Base-by-base conservation (phyloP, 2,113 vertebrate species). In the Rhegmatorhina hoffmannsi region DNA sequence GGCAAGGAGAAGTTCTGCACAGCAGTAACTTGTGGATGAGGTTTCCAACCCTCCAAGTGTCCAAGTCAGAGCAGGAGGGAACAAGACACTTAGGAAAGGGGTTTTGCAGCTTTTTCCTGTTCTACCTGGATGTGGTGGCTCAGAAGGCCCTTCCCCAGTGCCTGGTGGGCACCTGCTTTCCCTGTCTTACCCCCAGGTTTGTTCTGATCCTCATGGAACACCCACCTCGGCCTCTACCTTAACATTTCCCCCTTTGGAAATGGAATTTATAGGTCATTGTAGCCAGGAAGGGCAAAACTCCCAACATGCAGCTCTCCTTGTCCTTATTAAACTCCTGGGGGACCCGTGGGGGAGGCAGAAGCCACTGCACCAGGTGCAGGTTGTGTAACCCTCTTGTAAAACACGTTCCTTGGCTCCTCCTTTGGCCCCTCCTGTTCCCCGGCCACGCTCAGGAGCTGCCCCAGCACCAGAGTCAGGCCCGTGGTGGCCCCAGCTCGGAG, bases 311-410 rank as follows among this genome's bases (percentile, higher is more conserved):
- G 1, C 1, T 53, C 52, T 21, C 53, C 11, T 10, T 3, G 10
- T 40, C 50, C 49, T 14, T 11, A 15, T 24, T 31, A 9, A 47
- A 25, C 11, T 10, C 73, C 23, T 2, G 26, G 36, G 76, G 73
- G 34, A 72, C 21, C 49, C 73, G 13, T 0, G 0, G 10, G 55
- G 66, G 64, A 77, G 40, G 18, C 85, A 74, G 89, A 33, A 80
- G 59, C 59, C 78, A 75, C 74, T 24, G 85, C 49, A 11, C 59
- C 78, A 25, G 80, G 34, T 47, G 38, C 31, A 1, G 59, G 89
- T 92, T 94, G 92, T 95, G 95, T n/a, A 92, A 95, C n/a, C 23
- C 64, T 28, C 89, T 53, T 38, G 89, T 90, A 75, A 85, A 96
- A 90, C 87, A 33, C 21, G 33, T 88, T 94, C 69, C 33, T 74